phyloP scores from a whole-genome alignment of 2,797 vertebrate genomes.

The Rousettus madagascariensis region DNA sequence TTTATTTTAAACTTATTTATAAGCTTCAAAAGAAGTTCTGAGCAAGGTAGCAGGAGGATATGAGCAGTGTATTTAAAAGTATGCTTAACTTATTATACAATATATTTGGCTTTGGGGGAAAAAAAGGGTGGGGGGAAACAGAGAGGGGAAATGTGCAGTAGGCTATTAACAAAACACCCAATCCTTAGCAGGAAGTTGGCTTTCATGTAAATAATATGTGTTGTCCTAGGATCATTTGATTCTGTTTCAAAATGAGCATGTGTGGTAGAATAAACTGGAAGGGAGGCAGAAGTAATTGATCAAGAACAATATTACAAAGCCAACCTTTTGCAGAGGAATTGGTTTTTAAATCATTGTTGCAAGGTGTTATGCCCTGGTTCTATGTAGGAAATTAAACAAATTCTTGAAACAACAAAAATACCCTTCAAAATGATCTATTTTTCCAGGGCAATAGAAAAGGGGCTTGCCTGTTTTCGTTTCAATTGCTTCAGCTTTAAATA shows the following conservation, averaged over 20 bases:
- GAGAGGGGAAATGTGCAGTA: neutral
- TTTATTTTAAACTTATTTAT: constrained; percentile 72
- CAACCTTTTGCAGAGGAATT: constrained; percentile 68
- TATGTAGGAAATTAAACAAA: constrained; percentile 77
- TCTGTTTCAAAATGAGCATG: constrained; percentile 64
- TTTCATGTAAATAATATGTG: constrained; percentile 61
- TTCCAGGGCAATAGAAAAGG: constrained; percentile 72
- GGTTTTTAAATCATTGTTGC: constrained; percentile 75
- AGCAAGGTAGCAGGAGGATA: constrained; percentile 8
- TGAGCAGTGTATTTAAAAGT: constrained; percentile 22
- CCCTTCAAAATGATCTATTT: constrained; percentile 78
- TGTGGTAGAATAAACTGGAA: constrained; percentile 65
- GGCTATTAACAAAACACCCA: constrained; percentile 1
- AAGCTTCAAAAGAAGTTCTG: constrained; percentile 62
- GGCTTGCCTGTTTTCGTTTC: constrained; percentile 76
- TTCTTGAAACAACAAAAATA: constrained; percentile 77
- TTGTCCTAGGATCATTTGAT: constrained; percentile 63
- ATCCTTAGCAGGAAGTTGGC: constrained; percentile 37
- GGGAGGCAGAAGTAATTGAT: constrained; percentile 70
- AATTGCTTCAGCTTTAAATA: constrained; percentile 76
- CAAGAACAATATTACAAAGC: constrained; percentile 74
- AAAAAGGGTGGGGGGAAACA: neutral
- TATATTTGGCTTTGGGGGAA: constrained; percentile 22
- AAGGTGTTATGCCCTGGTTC: constrained; percentile 64
- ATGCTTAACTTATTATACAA: constrained; percentile 39